Base-by-base conservation (phyloP, 2,888 invertebrate genomes). In the Campopleginae sp. region DNA sequence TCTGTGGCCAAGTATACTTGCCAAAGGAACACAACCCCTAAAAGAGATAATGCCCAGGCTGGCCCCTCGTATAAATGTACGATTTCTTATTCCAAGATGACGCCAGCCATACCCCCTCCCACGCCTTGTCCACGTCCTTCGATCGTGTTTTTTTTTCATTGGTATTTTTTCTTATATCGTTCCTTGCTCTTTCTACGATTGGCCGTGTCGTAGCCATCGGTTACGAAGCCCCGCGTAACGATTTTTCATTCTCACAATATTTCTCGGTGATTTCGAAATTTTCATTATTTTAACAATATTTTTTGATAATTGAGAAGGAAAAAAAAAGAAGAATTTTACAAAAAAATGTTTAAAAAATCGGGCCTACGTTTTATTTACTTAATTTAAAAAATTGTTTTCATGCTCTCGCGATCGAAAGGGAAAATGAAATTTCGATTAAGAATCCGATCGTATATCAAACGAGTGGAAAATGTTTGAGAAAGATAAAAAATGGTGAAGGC, bases 71-170 rank as follows among this genome's bases (percentile, higher is more conserved):
- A 91, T 91, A 92, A 90, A 91, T 90, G 91, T 89, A 89, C 91
- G 89, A 91, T 91, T 92, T 91, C 90, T 91, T 91, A 88, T 89
- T 88, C 84, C 91, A 88, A 89, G 88, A 90, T 90, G 90, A 91
- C 90, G 90, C 89, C 81, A 79, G 48, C 48, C 72, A 66, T 42
- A 33, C 51, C 68, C 65, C 80, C 58, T 44, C 48, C 63, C 70
- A 71, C 74, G 54, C 61, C 71, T 46, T 77, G 68, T 80, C 80
- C 74, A 71, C 82, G 79, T 54, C 38, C 33, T 54, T 61, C 77
- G 58, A 83, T 71, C 51, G 54, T 75, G 75, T 66, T 61, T 79
- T 86, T 86, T 71, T 70, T 38, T 72, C 44, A 17, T 33, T 58
- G 23, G 38, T 68, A 48, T 58, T 72, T 78, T 72, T 66, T 54